Base-by-base conservation (phyloP, 2,113 vertebrate species). In the Diphyllodes magnificus region DNA sequence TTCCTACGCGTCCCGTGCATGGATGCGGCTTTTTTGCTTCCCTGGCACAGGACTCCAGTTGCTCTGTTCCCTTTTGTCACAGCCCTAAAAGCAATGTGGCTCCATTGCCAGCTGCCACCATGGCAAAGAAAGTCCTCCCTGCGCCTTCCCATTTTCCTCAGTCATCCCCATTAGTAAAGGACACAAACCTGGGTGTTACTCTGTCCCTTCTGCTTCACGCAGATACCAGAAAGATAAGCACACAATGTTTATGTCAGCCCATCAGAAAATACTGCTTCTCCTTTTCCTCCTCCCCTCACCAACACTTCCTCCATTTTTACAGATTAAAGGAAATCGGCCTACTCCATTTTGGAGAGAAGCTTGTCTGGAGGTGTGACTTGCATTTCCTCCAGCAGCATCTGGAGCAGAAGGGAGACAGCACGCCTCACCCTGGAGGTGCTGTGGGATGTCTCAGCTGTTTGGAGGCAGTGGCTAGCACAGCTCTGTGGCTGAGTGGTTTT, bases 131-230 rank as follows among this genome's bases (percentile, higher is more conserved):
- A 12, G 7, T 10, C 5, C 6, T 20, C 10, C 5, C 24, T 13
- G 35, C 0, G 0, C 50, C 33, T 1, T 1, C 17, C 11, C 2
- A 1, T 66, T 45, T 4, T 13, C 9, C 18, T 4, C 21, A 15
- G 24, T 40, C 25, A 23, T 0, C 33, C 1, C 1, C 2, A 1
- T 9, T 49, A 27, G 14, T 19, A 14, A 19, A 11, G 30, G 10
- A 79, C 20, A 40, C 35, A 70, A 50, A 27, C 7, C 7, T 11
- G 53, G 15, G 19, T 51, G 37, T 27, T 56, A 6, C 11, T 3
- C 8, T 44, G 17, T 51, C 12, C 15, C 4, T 45, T 22, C 30
- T 44, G 23, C 13, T 51, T 14, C 22, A 9, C 4, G 6, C 5
- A 25, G n/a, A 60, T 31, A 56, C n/a, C 11, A 14, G 40, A 27